Conservation (phyloP, 2,797 vertebrate species). For the Coregonus ussuriensis region DNA sequence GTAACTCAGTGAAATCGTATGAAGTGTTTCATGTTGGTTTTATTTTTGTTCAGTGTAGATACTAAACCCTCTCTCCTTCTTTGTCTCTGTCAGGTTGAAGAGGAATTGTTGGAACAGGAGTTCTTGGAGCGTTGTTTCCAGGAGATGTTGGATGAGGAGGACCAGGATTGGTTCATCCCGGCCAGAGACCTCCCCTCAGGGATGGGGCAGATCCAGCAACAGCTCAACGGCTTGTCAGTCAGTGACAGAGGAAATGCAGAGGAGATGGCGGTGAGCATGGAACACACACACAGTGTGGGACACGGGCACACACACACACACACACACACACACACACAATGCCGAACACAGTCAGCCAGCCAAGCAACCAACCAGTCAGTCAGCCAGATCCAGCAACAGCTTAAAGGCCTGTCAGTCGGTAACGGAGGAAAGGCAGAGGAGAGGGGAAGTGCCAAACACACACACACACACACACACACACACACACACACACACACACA, state of each 20-base stretch:
- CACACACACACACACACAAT: background rate
- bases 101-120: conserved; percentile 95
- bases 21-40: background rate
- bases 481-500: background rate
- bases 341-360: no score
- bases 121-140: conserved; percentile 97
- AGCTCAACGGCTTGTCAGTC: conserved; percentile 89
- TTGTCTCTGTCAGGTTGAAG: conserved; percentile 83
- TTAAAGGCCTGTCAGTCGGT: no score
- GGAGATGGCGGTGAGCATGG: conserved; percentile 89
- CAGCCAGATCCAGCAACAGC: background rate
- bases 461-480: no score
- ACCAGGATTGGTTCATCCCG: conserved; percentile 98
- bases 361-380: no score
- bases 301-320: background rate
- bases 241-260: conserved; percentile 77
- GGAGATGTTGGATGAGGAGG: conserved; percentile 98
- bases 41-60: background rate
- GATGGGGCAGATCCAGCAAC: conserved; percentile 91
- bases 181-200: conserved; percentile 90
- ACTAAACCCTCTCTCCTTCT: background rate
- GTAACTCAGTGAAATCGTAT: no score
- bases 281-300: background rate
- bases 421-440: no score
- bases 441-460: no score